Percentiles rank a stretch among this genome's conserved stretches.
phyloP scores from a whole-genome alignment of 2,797 vertebrate species.

The Sebastolobus alascanus region DNA sequence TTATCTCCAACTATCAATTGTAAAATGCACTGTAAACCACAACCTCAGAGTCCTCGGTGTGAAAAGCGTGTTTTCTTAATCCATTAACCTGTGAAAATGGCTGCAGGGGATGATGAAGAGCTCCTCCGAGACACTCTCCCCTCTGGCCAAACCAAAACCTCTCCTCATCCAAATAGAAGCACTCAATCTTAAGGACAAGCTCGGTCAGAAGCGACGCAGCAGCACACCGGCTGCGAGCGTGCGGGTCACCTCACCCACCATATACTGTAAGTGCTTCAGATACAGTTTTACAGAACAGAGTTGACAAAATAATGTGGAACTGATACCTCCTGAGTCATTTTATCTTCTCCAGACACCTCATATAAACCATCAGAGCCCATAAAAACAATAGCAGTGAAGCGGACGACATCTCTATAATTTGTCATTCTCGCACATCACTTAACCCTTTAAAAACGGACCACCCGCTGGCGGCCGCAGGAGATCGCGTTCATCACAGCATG shows the following conservation, averaged over 20 bases:
- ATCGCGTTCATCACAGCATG: too few species aligned
- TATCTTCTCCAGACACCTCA: slow-evolving; percentile 17
- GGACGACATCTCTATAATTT: background rate
- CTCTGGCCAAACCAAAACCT: slow-evolving; percentile 50
- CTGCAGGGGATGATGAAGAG: slow-evolving; percentile 51
- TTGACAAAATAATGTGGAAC: slow-evolving; percentile 25
- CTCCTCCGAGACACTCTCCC: slow-evolving; percentile 43
- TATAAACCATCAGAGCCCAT: background rate
- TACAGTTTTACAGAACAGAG: slow-evolving; percentile 6
- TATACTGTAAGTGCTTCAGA: slow-evolving; percentile 42
- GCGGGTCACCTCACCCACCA: slow-evolving; percentile 5
- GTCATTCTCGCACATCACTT: background rate
- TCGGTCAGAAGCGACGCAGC: slow-evolving; percentile 28
- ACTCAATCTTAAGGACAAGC: slow-evolving; percentile 62
- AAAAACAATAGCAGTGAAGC: background rate
- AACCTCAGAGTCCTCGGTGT: slow-evolving; percentile 16
- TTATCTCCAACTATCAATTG: slow-evolving; percentile 26
- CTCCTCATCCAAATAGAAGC: slow-evolving; percentile 59
- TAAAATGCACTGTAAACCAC: slow-evolving; percentile 33
- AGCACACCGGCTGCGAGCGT: slow-evolving; percentile 16
- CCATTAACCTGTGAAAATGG: slow-evolving; percentile 62
- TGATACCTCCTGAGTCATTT: slow-evolving; percentile 6
- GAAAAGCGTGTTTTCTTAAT: slow-evolving; percentile 54
- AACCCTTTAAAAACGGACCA: too few species aligned
- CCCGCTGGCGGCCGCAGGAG: too few species aligned